Evolutionary conservation across 2,113 vertebrate genomes (phyloP), one percentile per base, ranked within the genome.

Genomic region (Mustela lutreola): DNA sequence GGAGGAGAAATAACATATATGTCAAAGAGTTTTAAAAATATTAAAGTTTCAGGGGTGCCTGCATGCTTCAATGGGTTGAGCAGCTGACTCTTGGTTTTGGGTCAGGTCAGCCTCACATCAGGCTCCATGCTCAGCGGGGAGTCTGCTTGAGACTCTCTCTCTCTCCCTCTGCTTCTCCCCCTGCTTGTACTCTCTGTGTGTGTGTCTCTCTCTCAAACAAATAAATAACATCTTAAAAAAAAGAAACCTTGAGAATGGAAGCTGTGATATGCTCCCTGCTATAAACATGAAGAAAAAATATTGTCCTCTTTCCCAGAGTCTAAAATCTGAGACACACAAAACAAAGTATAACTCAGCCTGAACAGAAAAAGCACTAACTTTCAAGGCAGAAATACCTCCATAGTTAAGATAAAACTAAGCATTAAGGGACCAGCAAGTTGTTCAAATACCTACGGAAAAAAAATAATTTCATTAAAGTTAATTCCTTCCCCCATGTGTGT

Each of bases 201-300:
- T 70, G 14, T 70, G 0, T 70, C 67, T 36, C 16, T 36, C 33
- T 70, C 67, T 70, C 67, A 36, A n/a, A 70, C 36, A 70, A 70
- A n/a, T 70, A 70, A 70, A 70, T n/a, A 36, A 70, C 18, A 21
- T 36, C 18, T 70, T 70, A 8, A n/a, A 70, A 70, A 36, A 70
- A 36, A 50, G 53, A 93, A 80, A 83, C 42, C 33, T 86, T 75
- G 10, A 97, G 53, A 15, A 85, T 83, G 65, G 84, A 97, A 89
- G 53, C 24, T 94, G 56, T 96, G 19, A 94, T 83, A 73, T 56
- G 60, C 24, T 79, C 19, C 36, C 22, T 96, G 28, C 62, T 96
- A 73, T 67, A 95, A 94, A 93, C 8, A 85, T 31, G 36, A 78
- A 95, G 53, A 97, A 97, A 91, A 7, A 91, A 89, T 71, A 39